Evolutionary conservation across 2,113 vertebrate species (phyloP).

Genomic region (Todiramphus saurophagus): DNA sequence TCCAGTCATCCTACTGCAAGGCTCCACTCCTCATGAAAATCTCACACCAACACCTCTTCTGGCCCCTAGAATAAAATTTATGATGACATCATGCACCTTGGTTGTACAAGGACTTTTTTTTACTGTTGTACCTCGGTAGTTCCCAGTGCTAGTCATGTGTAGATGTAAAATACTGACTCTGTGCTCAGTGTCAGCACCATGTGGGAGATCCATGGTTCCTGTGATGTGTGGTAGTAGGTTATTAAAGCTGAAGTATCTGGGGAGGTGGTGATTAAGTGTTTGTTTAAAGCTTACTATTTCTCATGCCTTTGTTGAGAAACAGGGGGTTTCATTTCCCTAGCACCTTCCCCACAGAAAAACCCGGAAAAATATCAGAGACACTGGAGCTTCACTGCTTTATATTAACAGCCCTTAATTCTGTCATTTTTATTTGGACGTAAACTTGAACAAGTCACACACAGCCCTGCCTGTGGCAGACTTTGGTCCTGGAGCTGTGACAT

Average conservation of each 20-base stretch:
- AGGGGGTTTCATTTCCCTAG: not conserved
- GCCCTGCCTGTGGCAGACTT: not conserved
- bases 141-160: fast-evolving
- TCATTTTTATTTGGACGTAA: not conserved
- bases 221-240: not conserved
- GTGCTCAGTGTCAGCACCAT: fast-evolving
- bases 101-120: not conserved
- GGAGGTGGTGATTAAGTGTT: not conserved
- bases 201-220: not conserved
- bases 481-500: not conserved
- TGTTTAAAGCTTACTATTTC: not conserved
- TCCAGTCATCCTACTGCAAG: fast-evolving
- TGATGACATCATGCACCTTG: fast-evolving
- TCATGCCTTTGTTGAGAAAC: not conserved
- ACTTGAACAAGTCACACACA: not conserved
- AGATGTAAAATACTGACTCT: not conserved
- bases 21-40: not conserved
- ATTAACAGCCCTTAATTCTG: not conserved
- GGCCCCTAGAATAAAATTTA: not conserved
- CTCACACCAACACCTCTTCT: not conserved
- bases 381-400: not conserved
- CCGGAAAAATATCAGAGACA: not conserved
- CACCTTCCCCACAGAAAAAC: not conserved
- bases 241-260: not conserved
- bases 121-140: not conserved